Percentiles rank a stretch among this genome's conserved stretches.
phyloP scores from a whole-genome alignment of 1,140 invertebrate genomes.

The Diploscapter pachys region DNA sequence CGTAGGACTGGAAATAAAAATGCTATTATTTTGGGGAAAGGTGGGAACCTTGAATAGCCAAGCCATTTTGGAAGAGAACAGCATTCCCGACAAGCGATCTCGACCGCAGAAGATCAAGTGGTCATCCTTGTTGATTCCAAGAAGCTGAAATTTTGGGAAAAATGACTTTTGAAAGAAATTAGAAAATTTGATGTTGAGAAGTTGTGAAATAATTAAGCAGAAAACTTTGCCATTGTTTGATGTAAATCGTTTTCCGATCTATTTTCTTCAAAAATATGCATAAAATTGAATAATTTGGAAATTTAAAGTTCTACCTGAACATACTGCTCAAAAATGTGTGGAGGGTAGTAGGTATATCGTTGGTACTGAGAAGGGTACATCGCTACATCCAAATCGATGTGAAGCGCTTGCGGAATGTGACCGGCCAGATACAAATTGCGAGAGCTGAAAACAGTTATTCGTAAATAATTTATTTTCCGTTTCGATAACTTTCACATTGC shows the following conservation, averaged over 20 bases:
- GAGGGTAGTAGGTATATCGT: slow-evolving; percentile 34
- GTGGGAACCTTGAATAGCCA: slow-evolving; percentile 37
- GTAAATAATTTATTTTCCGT: background rate
- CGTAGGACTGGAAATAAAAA: slow-evolving; percentile 44
- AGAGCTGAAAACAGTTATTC: slow-evolving; percentile 13
- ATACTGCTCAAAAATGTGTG: slow-evolving; percentile 39
- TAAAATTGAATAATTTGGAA: background rate
- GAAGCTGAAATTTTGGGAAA: slow-evolving; percentile 14
- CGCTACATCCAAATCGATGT: slow-evolving; percentile 31
- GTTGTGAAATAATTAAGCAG: background rate
- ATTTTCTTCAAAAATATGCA: background rate
- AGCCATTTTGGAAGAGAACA: slow-evolving; percentile 36
- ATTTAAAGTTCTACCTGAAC: slow-evolving; percentile 22
- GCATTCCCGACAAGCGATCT: slow-evolving; percentile 37
- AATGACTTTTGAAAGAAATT: background rate
- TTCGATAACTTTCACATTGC: background rate
- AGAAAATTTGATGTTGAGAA: background rate
- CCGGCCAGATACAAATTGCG: slow-evolving; percentile 21
- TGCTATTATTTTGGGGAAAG: slow-evolving; percentile 8
- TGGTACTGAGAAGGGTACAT: slow-evolving; percentile 35
- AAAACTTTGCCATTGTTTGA: too few relatives aligned
- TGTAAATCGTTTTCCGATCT: background rate
- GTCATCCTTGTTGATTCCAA: slow-evolving; percentile 37
- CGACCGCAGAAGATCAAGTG: slow-evolving; percentile 38
- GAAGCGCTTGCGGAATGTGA: slow-evolving; percentile 38